Conservation (phyloP, 2,113 vertebrate genomes). For the Pachyramphus minor region DNA sequence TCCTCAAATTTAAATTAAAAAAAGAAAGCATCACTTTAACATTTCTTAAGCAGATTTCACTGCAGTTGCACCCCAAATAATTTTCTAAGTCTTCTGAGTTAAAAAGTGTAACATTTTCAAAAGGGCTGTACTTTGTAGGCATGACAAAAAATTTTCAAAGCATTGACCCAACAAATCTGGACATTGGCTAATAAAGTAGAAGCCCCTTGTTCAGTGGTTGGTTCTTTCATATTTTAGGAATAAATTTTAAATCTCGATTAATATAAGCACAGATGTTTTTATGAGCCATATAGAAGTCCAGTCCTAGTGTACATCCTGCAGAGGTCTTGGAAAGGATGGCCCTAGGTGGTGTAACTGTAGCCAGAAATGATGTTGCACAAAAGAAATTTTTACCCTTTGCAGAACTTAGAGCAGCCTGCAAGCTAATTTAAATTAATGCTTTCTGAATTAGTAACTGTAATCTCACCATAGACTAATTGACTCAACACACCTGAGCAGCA, state of each 20-base stretch:
- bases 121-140: background rate
- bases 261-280: fast-evolving
- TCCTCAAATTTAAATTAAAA: background rate
- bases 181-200: background rate
- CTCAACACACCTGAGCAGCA: background rate
- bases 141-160: background rate
- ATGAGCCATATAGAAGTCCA: background rate
- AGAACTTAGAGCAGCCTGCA: background rate
- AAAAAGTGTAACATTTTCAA: background rate
- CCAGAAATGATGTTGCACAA: background rate
- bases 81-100: background rate
- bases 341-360: background rate
- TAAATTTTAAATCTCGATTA: background rate
- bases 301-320: background rate
- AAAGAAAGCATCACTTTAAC: background rate
- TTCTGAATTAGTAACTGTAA: background rate
- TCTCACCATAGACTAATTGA: background rate
- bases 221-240: background rate
- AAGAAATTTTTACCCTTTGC: background rate
- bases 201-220: background rate
- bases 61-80: background rate
- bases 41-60: background rate
- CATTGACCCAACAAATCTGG: background rate
- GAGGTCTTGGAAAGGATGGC: background rate
- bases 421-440: background rate